phyloP scores from a whole-genome alignment of 2,113 vertebrate genomes.

The Dinomys branickii region DNA sequence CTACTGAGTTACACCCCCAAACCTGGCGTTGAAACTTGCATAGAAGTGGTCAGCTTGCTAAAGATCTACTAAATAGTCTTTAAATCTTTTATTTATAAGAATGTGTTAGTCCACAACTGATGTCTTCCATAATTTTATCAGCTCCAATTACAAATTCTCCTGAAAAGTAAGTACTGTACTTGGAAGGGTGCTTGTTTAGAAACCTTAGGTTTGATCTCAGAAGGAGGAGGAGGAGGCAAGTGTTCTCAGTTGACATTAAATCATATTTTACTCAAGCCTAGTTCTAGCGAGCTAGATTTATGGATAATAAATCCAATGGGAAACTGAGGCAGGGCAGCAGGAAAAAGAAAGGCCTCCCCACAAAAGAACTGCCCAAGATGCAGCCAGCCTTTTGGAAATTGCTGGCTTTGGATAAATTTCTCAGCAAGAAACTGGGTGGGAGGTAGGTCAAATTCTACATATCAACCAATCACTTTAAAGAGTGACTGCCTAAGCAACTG shows the following conservation, averaged over 20 bases:
- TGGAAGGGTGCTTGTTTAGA: neutral
- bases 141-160: neutral
- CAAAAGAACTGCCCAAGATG: neutral
- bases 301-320: neutral
- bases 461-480: neutral
- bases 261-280: neutral
- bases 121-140: neutral
- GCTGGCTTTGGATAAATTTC: neutral
- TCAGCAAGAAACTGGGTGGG: neutral
- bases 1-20: neutral
- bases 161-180: neutral
- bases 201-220: neutral
- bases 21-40: neutral
- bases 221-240: neutral
- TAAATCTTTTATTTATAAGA: conserved; percentile 31
- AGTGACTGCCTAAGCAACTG: too few species aligned
- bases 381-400: neutral
- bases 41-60: neutral
- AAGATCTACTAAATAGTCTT: neutral
- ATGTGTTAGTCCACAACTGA: neutral
- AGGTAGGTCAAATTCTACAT: neutral
- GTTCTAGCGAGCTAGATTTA: neutral
- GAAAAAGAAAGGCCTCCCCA: neutral
- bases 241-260: neutral
- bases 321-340: neutral